Evolutionary conservation across 1,140 invertebrate species (phyloP).

Genomic region (Euglossa dilemma): DNA sequence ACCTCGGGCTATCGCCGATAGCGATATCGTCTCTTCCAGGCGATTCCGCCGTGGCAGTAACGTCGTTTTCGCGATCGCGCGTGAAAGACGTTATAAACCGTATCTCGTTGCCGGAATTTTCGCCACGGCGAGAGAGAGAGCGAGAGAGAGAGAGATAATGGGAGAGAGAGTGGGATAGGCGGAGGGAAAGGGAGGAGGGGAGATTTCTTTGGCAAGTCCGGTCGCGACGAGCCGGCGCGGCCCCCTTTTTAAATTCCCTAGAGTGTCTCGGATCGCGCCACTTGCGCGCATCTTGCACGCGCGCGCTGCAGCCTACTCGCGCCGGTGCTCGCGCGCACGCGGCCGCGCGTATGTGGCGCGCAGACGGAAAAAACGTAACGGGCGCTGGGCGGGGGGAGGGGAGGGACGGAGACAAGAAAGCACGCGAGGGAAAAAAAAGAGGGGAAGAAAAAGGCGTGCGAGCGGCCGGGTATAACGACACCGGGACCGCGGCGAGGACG

Average conservation of each 20-base stretch:
- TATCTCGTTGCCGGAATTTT: no score
- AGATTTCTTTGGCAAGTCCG: conserved; percentile 39
- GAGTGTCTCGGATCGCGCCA: conserved; percentile 18
- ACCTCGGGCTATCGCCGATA: conserved; percentile 40
- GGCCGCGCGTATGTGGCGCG: conserved; percentile 15
- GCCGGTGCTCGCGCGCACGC: neutral
- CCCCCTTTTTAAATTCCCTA: conserved; percentile 46
- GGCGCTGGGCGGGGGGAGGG: neutral
- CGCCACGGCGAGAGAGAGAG: no score
- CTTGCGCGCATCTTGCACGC: conserved; percentile 43
- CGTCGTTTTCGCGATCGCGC: no score
- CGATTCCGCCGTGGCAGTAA: no score
- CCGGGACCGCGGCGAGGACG: conserved; percentile 3
- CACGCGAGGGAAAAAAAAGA: conserved; percentile 24
- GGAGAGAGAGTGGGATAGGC: no score
- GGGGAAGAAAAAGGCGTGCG: conserved; percentile 14
- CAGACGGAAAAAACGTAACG: conserved; percentile 51
- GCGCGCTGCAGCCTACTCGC: conserved; percentile 33
- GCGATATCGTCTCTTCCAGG: no score
- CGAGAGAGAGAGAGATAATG: no score
- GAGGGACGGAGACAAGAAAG: conserved; percentile 1
- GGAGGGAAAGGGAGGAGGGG: no score
- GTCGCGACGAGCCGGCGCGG: conserved; percentile 28
- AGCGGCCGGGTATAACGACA: conserved; percentile 22
- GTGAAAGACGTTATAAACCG: no score